These are phyloP conservation scores for Apodemia zela DNA, from an alignment of 2,888 invertebrate species.

Conservation along the genomic window DNA sequence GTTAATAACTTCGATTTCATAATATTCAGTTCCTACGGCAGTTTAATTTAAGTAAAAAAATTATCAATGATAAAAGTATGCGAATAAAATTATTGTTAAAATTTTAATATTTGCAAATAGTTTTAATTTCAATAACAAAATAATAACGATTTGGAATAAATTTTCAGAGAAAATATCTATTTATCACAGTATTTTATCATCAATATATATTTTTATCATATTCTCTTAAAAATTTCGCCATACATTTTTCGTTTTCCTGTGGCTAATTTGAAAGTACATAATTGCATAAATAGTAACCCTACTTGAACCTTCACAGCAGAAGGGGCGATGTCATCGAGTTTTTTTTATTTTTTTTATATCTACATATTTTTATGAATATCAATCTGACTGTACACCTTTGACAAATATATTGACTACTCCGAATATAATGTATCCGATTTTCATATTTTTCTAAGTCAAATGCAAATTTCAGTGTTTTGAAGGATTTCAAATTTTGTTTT, in stretches of 20 bases:
- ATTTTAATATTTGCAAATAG: background rate
- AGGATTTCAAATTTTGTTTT: no score
- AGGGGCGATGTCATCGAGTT: background rate
- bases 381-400: conserved; percentile 1
- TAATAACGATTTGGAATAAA: conserved; percentile 1
- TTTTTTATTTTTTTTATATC: background rate
- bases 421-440: background rate
- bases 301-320: background rate
- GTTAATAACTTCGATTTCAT: no score
- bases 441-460: background rate
- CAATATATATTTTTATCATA: background rate
- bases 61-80: no score
- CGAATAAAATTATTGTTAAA: no score
- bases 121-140: background rate
- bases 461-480: background rate
- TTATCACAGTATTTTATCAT: conserved; percentile 11
- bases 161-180: conserved; percentile 7
- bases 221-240: background rate
- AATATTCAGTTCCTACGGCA: no score
- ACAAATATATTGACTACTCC: background rate
- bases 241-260: background rate
- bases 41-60: no score
- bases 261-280: background rate
- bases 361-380: background rate
- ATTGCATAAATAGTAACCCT: background rate